These are phyloP conservation scores for Hetaerina americana DNA, from an alignment of 1,140 invertebrate genomes.

Conservation along the genomic window DNA sequence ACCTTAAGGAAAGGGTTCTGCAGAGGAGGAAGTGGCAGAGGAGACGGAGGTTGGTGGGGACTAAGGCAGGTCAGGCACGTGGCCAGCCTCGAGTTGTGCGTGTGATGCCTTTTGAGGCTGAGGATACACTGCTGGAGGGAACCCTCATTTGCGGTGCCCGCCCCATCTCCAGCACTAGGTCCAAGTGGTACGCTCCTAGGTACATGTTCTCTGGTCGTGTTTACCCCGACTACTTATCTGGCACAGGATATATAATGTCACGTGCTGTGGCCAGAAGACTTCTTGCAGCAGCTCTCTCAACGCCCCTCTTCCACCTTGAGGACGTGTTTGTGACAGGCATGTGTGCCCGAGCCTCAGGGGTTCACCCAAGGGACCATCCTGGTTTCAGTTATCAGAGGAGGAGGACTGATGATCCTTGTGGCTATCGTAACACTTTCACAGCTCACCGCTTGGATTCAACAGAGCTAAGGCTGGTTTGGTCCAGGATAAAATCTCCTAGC, in stretches of 20 bases:
- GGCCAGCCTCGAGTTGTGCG: background rate
- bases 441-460: background rate
- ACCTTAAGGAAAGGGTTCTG: constrained; percentile 14
- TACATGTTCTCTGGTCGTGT: constrained; percentile 25
- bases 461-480: background rate
- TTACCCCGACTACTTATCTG: constrained; percentile 33
- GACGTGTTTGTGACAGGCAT: constrained; percentile 30
- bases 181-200: constrained; percentile 50
- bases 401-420: background rate
- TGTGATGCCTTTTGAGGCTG: background rate
- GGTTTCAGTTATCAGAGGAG: constrained; percentile 15
- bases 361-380: constrained; percentile 39
- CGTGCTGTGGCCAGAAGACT: constrained; percentile 23
- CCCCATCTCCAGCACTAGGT: constrained; percentile 53
- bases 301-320: constrained; percentile 27
- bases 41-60: background rate
- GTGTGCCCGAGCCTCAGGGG: constrained; percentile 33
- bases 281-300: constrained; percentile 23
- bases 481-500: background rate
- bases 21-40: background rate
- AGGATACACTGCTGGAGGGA: constrained; percentile 41
- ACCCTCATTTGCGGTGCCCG: constrained; percentile 58
- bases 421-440: background rate
- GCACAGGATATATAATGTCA: constrained; percentile 32
- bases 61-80: background rate